A percentile compares a stretch with the other conserved stretches of the same genome.
These are phyloP conservation scores for Beris morrisii DNA, from an alignment of 2,888 invertebrate species.

Conservation along the genomic window DNA sequence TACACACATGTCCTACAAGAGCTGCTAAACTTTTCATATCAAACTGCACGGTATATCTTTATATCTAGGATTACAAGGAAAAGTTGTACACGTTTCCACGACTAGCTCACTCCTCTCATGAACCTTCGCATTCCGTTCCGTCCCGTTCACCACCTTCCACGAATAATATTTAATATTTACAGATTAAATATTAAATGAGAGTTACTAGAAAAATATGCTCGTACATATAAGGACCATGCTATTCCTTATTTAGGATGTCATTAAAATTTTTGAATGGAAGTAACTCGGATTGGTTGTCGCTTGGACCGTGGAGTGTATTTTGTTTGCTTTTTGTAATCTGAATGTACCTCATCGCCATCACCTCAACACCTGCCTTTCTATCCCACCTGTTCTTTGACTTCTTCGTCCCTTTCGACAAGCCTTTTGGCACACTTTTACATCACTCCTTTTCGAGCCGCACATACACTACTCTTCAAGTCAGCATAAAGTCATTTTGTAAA, in stretches of 20 bases:
- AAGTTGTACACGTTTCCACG: conserved; percentile 20
- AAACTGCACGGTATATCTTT: neutral
- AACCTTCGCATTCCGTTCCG: neutral
- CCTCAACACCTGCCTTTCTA: no score
- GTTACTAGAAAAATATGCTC: conserved; percentile 56
- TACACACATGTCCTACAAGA: conserved; percentile 13
- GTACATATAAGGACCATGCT: conserved; percentile 49
- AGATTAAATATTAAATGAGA: conserved; percentile 58
- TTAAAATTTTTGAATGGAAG: conserved; percentile 55
- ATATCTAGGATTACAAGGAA: neutral
- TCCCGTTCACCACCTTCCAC: conserved; percentile 14
- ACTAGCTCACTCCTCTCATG: conserved; percentile 3
- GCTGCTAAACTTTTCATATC: conserved; percentile 5
- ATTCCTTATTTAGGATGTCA: conserved; percentile 58
- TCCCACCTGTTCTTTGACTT: no score
- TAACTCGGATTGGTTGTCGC: conserved; percentile 1
- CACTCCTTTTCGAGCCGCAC: no score
- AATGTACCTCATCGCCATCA: no score
- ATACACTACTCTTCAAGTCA: no score
- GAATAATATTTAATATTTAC: conserved; percentile 58
- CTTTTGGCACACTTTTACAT: no score
- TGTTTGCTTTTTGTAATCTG: no score
- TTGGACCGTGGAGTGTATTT: no score
- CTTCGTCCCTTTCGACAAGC: no score
- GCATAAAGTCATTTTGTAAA: no score